Evolutionary conservation across 2,113 vertebrate species (phyloP).

Genomic region (Rhagologus leucostigma): DNA sequence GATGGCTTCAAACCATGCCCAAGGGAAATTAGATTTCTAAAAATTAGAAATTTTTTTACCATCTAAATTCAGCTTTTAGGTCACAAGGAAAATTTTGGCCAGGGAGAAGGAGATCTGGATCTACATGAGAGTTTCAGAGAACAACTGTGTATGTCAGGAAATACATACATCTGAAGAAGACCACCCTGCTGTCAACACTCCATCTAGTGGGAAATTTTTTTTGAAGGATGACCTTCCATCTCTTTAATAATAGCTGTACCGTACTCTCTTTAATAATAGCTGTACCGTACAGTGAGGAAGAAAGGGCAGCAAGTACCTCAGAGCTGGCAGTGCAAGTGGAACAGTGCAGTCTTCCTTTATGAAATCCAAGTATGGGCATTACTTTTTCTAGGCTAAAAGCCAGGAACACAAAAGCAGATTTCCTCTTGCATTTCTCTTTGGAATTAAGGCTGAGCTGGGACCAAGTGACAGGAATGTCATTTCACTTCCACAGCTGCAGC

Average conservation of each 20-base stretch:
- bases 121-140: neutral
- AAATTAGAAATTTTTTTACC: neutral
- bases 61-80: neutral
- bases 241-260: neutral
- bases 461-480: neutral
- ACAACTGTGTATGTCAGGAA: neutral
- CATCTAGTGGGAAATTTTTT: neutral
- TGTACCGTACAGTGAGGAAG: neutral
- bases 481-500: neutral
- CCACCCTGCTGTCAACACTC: neutral
- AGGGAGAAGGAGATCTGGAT: neutral
- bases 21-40: neutral
- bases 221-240: neutral
- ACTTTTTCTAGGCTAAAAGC: neutral
- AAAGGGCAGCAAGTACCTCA: neutral
- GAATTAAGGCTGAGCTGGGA: neutral
- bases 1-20: neutral
- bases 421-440: neutral
- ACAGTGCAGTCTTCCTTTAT: neutral
- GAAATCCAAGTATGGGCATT: neutral
- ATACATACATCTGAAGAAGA: neutral
- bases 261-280: neutral
- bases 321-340: neutral
- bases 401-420: neutral
- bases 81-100: neutral